phyloP scores from a whole-genome alignment of 2,888 invertebrate genomes.

The Mythimna impura region DNA sequence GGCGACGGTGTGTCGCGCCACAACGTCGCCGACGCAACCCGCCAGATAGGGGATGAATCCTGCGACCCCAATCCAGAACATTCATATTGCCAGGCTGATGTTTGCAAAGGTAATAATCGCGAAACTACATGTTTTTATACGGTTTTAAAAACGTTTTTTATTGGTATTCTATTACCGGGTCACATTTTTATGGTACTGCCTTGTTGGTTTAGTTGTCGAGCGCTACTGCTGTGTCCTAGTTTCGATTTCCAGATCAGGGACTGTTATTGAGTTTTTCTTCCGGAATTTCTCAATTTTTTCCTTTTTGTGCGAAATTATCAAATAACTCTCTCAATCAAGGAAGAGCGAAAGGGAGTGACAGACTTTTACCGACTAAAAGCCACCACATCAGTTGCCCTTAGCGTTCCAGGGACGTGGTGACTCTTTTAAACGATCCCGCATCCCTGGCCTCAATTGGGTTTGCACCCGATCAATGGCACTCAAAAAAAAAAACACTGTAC shows the following conservation, averaged over 20 bases:
- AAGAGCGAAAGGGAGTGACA: too few species aligned
- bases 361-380: too few species aligned
- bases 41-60: constrained; percentile 76
- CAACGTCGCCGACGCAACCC: constrained; percentile 81
- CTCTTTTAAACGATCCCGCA: neutral
- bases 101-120: constrained; percentile 52
- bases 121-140: constrained; percentile 31
- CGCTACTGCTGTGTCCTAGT: neutral
- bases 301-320: too few species aligned
- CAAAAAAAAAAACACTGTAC: too few species aligned
- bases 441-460: too few species aligned
- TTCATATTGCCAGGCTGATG: constrained; percentile 52
- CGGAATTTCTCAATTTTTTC: too few species aligned
- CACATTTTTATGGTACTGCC: neutral
- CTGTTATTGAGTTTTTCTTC: neutral
- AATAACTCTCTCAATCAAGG: too few species aligned
- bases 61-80: constrained; percentile 75
- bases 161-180: neutral
- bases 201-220: neutral
- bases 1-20: constrained; percentile 83
- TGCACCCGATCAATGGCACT: too few species aligned
- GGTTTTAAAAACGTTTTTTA: constrained; percentile 27
- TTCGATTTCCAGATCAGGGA: neutral
- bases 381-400: too few species aligned
- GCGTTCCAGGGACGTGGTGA: too few species aligned